A percentile compares a stretch with the other conserved stretches of the same genome.
phyloP scores from a whole-genome alignment of 2,888 invertebrate species.

The Automeris io region DNA sequence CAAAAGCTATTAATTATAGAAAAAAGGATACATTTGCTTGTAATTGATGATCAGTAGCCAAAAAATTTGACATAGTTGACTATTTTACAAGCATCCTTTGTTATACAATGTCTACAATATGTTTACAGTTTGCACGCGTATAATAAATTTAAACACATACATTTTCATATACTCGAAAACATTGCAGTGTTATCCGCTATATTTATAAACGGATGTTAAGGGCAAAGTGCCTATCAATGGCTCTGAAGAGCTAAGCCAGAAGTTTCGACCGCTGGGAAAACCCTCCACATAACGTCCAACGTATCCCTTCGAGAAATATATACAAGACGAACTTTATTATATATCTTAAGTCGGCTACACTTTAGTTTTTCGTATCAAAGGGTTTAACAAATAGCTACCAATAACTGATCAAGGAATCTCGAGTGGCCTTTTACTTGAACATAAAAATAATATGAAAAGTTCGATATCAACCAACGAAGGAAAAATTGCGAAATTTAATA shows the following conservation, averaged over 20 bases:
- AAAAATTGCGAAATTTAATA: neutral
- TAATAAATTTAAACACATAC: no score
- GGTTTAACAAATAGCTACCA: constrained; percentile 12
- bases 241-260: constrained; percentile 45
- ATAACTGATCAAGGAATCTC: constrained; percentile 5
- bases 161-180: no score
- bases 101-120: no score
- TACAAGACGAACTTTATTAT: constrained; percentile 32
- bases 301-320: constrained; percentile 34
- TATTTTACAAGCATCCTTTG: no score
- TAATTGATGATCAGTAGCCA: no score
- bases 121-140: no score
- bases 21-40: no score
- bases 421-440: constrained; percentile 4
- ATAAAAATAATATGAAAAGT: neutral
- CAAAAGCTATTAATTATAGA: no score
- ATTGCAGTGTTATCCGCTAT: constrained; percentile 13
- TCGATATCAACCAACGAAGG: neutral
- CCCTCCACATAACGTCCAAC: constrained; percentile 40
- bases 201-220: constrained; percentile 22
- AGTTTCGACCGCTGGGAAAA: constrained; percentile 45
- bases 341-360: constrained; percentile 18
- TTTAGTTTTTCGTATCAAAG: constrained; percentile 22
- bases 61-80: no score
- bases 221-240: constrained; percentile 38